Conservation (phyloP, 2,888 invertebrate genomes). For the Nomada hirtipes region DNA sequence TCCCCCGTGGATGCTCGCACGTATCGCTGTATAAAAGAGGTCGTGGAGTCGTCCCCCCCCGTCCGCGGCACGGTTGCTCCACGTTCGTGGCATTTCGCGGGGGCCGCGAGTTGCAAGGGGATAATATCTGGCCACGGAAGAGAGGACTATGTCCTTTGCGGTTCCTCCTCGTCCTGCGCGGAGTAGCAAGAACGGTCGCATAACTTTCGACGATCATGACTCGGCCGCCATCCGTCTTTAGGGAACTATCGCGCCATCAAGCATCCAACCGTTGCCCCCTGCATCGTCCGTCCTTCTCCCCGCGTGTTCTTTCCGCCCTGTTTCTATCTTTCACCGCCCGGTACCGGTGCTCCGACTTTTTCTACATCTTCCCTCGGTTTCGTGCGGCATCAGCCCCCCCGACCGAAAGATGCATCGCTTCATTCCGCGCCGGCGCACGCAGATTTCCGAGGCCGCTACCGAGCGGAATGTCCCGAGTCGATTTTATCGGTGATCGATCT, state of each 20-base stretch:
- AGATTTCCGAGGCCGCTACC: constrained; percentile 60
- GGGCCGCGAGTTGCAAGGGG: constrained; percentile 62
- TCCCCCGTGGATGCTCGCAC: constrained; percentile 76
- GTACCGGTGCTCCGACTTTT: constrained; percentile 51
- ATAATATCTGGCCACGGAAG: constrained; percentile 69
- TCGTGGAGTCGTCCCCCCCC: constrained; percentile 15
- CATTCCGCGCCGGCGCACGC: constrained; percentile 72
- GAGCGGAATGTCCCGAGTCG: constrained; percentile 49
- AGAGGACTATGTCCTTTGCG: not conserved
- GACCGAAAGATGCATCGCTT: constrained; percentile 79
- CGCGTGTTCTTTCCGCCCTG: constrained; percentile 22
- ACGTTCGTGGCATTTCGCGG: constrained; percentile 65
- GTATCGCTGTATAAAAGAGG: constrained; percentile 67
- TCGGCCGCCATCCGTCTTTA: constrained; percentile 75
- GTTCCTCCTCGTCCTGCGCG: constrained; percentile 16
- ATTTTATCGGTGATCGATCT: constrained; percentile 60
- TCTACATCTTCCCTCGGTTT: constrained; percentile 45
- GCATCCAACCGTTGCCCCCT: constrained; percentile 43
- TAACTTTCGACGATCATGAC: constrained; percentile 78
- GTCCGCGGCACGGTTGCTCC: constrained; percentile 50
- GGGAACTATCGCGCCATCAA: constrained; percentile 74
- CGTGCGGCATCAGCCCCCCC: constrained; percentile 37
- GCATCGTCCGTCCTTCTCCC: constrained; percentile 4
- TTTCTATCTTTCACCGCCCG: constrained; percentile 27
- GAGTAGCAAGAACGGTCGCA: constrained; percentile 78